phyloP scores from a whole-genome alignment of 2,797 vertebrate genomes.

The Neosilurus hyrtlii region DNA sequence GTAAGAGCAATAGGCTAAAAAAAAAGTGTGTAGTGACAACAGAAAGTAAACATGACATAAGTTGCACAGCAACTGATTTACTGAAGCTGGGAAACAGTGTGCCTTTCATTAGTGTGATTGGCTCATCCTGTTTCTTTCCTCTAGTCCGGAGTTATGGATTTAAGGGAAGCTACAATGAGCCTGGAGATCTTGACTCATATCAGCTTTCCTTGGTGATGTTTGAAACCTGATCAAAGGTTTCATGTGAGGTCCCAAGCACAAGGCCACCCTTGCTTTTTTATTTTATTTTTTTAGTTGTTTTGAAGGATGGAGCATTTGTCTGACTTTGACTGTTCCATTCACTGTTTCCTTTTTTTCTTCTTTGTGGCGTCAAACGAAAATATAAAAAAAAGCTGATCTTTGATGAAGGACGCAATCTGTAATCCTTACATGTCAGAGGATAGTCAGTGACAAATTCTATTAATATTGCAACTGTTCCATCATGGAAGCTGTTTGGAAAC shows the following conservation, averaged over 20 bases:
- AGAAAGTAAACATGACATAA: slow-evolving; percentile 61
- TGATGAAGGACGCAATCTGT: not conserved
- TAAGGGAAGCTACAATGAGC: slow-evolving; percentile 44
- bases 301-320: not conserved
- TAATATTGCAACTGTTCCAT: slow-evolving; percentile 18
- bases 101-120: slow-evolving; percentile 62
- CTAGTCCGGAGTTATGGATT: slow-evolving; percentile 42
- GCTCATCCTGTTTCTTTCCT: slow-evolving; percentile 58
- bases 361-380: not conserved
- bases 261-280: slow-evolving; percentile 5
- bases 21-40: slow-evolving; percentile 58
- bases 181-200: slow-evolving; percentile 52
- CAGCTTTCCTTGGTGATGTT: slow-evolving; percentile 31
- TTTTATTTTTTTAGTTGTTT: slow-evolving; percentile 1
- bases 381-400: not conserved
- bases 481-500: slow-evolving; percentile 24
- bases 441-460: slow-evolving; percentile 16
- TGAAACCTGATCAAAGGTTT: slow-evolving; percentile 26
- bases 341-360: not conserved
- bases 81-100: slow-evolving; percentile 60
- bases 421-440: not conserved
- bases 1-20: slow-evolving; percentile 5
- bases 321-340: slow-evolving; percentile 4
- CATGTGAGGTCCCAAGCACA: slow-evolving; percentile 22
- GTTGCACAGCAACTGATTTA: slow-evolving; percentile 58